phyloP scores from a whole-genome alignment of 2,113 vertebrate genomes.

The Microcebus ravelobensis region DNA sequence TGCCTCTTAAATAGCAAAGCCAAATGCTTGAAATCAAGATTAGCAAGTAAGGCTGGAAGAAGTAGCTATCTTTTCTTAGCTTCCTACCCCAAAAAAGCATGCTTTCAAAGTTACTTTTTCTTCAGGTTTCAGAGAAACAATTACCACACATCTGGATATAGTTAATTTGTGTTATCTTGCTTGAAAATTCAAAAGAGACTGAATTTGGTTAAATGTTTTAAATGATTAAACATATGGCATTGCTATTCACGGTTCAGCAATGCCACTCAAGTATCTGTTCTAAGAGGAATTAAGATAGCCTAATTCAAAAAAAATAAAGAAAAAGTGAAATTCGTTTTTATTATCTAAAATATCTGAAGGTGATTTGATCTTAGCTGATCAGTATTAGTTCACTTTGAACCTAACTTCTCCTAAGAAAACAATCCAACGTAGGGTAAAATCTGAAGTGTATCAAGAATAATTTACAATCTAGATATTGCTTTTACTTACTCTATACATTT shows the following conservation, averaged over 20 bases:
- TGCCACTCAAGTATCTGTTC: conserved; percentile 32
- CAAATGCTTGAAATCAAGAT: conserved; percentile 52
- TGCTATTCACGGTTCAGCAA: conserved; percentile 47
- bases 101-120: conserved; percentile 32
- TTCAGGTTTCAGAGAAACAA: conserved; percentile 51
- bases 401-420: conserved; percentile 50
- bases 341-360: conserved; percentile 49
- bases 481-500: conserved; percentile 32
- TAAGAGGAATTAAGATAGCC: conserved; percentile 43
- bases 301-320: background rate
- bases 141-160: conserved; percentile 50
- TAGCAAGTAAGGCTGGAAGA: conserved; percentile 4
- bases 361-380: conserved; percentile 18
- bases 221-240: conserved; percentile 57
- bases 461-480: background rate
- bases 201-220: conserved; percentile 60
- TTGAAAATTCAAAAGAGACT: conserved; percentile 51
- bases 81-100: background rate
- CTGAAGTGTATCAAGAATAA: conserved; percentile 31
- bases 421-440: conserved; percentile 38
- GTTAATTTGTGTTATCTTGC: conserved; percentile 44
- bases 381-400: conserved; percentile 25
- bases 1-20: conserved; percentile 37
- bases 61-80: conserved; percentile 38
- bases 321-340: conserved; percentile 23